Conservation (phyloP, 2,797 vertebrate species). For the Balearica regulorum region DNA sequence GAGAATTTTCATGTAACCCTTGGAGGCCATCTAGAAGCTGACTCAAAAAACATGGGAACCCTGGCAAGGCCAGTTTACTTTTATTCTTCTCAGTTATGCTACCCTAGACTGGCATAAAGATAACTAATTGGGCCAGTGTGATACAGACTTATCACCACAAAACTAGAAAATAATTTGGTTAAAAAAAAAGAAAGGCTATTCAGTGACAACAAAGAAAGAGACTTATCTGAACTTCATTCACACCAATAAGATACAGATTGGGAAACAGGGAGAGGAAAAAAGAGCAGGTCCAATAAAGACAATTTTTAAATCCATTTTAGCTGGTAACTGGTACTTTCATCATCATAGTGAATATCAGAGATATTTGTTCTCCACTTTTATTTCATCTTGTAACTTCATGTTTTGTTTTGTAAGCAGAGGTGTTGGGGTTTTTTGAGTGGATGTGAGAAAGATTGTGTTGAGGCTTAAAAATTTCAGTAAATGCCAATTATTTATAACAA, state of each 20-base stretch:
- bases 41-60: not conserved
- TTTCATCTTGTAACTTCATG: not conserved
- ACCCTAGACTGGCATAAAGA: not conserved
- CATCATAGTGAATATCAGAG: not conserved
- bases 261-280: not conserved
- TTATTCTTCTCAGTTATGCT: not conserved
- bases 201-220: not conserved
- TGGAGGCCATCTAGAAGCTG: not conserved
- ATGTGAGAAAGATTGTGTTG: not conserved
- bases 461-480: not conserved
- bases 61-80: not conserved
- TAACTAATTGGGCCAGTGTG: not conserved
- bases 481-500: not conserved
- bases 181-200: not conserved
- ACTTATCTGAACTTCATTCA: constrained; percentile 19
- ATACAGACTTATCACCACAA: not conserved
- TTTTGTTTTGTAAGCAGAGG: not conserved
- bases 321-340: not conserved
- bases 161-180: not conserved
- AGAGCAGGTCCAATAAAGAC: not conserved
- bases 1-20: not conserved
- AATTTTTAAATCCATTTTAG: not conserved
- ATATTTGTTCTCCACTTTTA: not conserved
- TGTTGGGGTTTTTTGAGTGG: not conserved
- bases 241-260: not conserved